Conservation (phyloP, 2,113 vertebrate species). For the Sminthopsis crassicaudata region DNA sequence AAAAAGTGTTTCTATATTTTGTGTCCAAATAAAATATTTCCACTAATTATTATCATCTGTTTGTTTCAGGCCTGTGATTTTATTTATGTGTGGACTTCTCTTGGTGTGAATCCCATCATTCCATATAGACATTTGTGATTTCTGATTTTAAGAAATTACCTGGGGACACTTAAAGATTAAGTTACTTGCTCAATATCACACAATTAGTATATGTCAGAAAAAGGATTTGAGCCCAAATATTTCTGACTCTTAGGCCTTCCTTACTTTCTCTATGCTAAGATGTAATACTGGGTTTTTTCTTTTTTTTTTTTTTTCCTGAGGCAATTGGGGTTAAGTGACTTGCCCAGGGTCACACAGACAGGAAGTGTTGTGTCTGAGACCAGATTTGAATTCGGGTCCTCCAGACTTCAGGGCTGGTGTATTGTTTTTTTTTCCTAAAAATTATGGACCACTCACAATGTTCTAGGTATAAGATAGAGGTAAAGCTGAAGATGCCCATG, state of each 20-base stretch:
- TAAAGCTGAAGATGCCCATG: neutral
- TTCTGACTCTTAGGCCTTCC: neutral
- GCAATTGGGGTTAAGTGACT: too few species aligned
- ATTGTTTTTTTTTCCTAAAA: neutral
- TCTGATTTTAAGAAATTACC: neutral
- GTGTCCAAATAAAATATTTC: neutral
- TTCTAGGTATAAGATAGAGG: neutral
- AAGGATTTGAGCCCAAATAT: neutral
- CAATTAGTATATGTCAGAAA: neutral
- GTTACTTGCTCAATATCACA: neutral
- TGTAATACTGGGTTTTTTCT: too few species aligned
- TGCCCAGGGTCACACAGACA: too few species aligned
- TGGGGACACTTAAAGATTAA: neutral
- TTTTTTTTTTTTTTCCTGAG: too few species aligned
- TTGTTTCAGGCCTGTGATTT: neutral
- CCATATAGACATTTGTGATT: neutral
- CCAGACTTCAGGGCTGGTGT: too few species aligned
- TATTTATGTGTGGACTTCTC: neutral
- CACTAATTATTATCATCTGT: neutral
- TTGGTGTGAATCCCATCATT: neutral
- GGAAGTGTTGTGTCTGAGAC: too few species aligned
- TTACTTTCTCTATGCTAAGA: neutral
- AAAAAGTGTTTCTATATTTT: neutral
- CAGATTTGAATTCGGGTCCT: too few species aligned
- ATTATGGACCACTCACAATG: neutral